Conservation (phyloP, 2,113 vertebrate genomes). For the Catharus bicknelli region DNA sequence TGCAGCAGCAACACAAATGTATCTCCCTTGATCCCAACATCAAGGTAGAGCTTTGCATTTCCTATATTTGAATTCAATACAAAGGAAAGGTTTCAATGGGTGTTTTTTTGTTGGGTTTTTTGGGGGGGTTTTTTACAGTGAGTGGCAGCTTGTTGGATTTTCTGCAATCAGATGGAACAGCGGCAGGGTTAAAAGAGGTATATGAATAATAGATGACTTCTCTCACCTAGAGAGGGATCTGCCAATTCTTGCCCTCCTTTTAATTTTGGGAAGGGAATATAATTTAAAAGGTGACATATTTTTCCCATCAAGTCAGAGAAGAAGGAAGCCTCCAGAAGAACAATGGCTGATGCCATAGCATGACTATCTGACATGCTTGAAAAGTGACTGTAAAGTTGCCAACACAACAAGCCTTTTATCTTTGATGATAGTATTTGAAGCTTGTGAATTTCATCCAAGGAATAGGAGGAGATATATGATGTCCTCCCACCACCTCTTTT, state of each 20-base stretch:
- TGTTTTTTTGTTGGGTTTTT: not conserved
- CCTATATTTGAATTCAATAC: slow-evolving; percentile 40
- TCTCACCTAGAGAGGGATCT: slow-evolving; percentile 44
- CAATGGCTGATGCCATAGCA: slow-evolving; percentile 49
- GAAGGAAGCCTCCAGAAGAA: slow-evolving; percentile 35
- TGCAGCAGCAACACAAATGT: slow-evolving; percentile 56
- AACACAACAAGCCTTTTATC: slow-evolving; percentile 59
- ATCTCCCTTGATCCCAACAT: slow-evolving; percentile 69
- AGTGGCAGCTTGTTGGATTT: slow-evolving; percentile 27
- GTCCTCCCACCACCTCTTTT: slow-evolving; percentile 15
- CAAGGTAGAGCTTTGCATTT: slow-evolving; percentile 74
- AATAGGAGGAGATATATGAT: not conserved
- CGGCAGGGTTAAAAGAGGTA: slow-evolving; percentile 30
- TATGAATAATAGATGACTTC: slow-evolving; percentile 54
- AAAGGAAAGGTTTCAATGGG: slow-evolving; percentile 24
- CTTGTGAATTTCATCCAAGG: slow-evolving; percentile 63
- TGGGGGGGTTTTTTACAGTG: not conserved
- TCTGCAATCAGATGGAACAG: slow-evolving; percentile 42
- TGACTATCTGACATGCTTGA: slow-evolving; percentile 59
- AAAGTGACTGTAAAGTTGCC: slow-evolving; percentile 50
- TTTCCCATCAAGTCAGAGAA: slow-evolving; percentile 33
- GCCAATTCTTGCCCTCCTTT: slow-evolving; percentile 51
- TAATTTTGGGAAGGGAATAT: slow-evolving; percentile 42
- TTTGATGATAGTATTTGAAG: slow-evolving; percentile 49
- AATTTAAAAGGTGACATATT: slow-evolving; percentile 42